Conservation (phyloP, 2,113 vertebrate genomes). For the Pholis gunnellus region DNA sequence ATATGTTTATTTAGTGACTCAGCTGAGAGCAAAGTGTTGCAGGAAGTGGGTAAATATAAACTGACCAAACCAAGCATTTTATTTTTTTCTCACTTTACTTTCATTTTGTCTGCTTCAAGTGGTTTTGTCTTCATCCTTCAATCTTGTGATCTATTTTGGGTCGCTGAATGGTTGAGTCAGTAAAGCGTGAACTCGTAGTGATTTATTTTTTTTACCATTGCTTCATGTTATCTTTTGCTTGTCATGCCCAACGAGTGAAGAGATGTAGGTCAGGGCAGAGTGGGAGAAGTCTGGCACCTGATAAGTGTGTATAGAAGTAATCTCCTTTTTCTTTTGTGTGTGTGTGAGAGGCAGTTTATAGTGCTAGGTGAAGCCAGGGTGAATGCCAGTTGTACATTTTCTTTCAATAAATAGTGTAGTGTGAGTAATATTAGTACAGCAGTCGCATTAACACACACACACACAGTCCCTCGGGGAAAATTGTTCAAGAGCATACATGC, state of each 20-base stretch:
- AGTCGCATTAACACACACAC: not conserved
- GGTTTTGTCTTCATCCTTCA: not conserved
- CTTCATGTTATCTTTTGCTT: constrained; percentile 4
- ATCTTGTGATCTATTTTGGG: not conserved
- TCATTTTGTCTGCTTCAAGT: not conserved
- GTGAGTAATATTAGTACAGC: not conserved
- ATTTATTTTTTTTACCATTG: constrained; percentile 1
- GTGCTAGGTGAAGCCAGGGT: not conserved
- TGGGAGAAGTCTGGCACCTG: constrained; percentile 28
- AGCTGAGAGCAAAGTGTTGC: not conserved
- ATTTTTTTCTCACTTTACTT: not conserved
- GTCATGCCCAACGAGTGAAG: not conserved
- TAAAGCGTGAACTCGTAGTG: not conserved
- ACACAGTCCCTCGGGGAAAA: not conserved
- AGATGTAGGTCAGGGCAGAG: constrained; percentile 38
- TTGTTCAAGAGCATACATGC: not conserved
- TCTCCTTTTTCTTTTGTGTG: not conserved
- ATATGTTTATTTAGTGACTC: not conserved
- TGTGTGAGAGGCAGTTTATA: not conserved
- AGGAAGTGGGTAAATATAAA: not conserved
- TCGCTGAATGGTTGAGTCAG: not conserved
- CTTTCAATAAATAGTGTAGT: not conserved
- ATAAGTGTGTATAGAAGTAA: constrained; percentile 17
- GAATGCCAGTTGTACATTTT: not conserved
- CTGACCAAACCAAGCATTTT: not conserved